Percentiles rank a stretch among this genome's conserved stretches.
These are phyloP conservation scores for Acropternis orthonyx DNA, from an alignment of 2,797 vertebrate species.

Conservation along the genomic window DNA sequence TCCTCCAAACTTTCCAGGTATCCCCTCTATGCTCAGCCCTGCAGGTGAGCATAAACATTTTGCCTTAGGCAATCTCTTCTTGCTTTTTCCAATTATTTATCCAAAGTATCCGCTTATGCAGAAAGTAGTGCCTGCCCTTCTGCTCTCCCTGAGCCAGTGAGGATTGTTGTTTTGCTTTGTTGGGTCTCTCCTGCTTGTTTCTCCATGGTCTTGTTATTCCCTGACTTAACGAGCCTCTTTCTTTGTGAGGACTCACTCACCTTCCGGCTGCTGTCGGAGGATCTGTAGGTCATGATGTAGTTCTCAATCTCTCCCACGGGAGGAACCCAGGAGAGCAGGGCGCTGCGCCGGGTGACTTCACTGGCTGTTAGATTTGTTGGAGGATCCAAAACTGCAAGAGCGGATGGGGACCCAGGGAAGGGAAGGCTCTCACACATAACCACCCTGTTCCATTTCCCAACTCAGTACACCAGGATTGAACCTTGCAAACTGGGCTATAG, in stretches of 20 bases:
- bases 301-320: slow-evolving; percentile 91
- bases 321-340: slow-evolving; percentile 92
- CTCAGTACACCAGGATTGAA: neutral
- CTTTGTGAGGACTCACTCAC: slow-evolving; percentile 69
- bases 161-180: neutral
- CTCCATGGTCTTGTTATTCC: neutral
- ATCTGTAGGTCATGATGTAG: slow-evolving; percentile 93
- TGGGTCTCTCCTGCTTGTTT: neutral
- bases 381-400: slow-evolving; percentile 87
- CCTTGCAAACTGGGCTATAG: neutral
- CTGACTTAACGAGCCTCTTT: neutral
- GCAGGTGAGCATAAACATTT: neutral
- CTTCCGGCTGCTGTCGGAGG: slow-evolving; percentile 87
- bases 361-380: slow-evolving; percentile 92
- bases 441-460: neutral
- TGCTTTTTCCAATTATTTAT: neutral
- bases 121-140: neutral
- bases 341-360: slow-evolving; percentile 90
- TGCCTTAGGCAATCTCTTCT: neutral
- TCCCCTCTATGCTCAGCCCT: neutral
- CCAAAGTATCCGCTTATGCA: neutral
- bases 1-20: neutral
- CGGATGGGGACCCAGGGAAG: neutral
- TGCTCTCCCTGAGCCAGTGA: neutral
- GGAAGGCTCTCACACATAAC: neutral